Evolutionary conservation across 2,797 vertebrate genomes (phyloP), one percentile per base, ranked within the genome.

Genomic region (Xenopus petersii): DNA sequence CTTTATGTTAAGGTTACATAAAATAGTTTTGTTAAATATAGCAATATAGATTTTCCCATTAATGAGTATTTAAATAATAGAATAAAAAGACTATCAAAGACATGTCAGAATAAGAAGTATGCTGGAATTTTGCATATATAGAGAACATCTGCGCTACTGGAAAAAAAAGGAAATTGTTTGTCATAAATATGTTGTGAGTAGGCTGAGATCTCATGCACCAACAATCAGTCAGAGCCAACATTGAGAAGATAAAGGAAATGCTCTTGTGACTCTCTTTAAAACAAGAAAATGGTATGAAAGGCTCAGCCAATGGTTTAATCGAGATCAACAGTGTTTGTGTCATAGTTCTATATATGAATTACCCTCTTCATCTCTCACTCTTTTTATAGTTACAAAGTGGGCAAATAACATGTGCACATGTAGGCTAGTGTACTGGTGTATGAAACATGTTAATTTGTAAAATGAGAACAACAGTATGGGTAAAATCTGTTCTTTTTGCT

Each of bases 141-240:
- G 56, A 21, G 71, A 79, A 81, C 87, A 87, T 84, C 86, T 86
- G 84, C 70, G 83, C 59, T 67, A 75, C 84, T 85, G 80, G 83
- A 51, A 82, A 81, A 83, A 87, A 81, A 75, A 79, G 17, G 73
- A 83, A 81, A 17, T 83, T 75, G 81, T 84, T 84, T 81, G 81
- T 87, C 83, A 73, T 79, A 75, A 83, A 78, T 74, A 80, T 82
- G 62, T 48, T 75, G 24, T 49, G 79, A 80, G 59, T 80, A 75
- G 83, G 81, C 80, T 71, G 86, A 80, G 83, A 78, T 78, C 75
- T 80, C 79, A 79, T 12, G 30, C 79, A 73, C 71, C 80, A 61
- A 69, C 81, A 67, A 26, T 68, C 51, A 68, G 66, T 58, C 26
- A 58, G 55, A 58, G 54, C 4, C 51, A 58, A 33, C 30, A n/a